Evolutionary conservation across 92 coral and sea anemone genomes (phyloP).

Genomic region (Umimayanthus chanpuru): DNA sequence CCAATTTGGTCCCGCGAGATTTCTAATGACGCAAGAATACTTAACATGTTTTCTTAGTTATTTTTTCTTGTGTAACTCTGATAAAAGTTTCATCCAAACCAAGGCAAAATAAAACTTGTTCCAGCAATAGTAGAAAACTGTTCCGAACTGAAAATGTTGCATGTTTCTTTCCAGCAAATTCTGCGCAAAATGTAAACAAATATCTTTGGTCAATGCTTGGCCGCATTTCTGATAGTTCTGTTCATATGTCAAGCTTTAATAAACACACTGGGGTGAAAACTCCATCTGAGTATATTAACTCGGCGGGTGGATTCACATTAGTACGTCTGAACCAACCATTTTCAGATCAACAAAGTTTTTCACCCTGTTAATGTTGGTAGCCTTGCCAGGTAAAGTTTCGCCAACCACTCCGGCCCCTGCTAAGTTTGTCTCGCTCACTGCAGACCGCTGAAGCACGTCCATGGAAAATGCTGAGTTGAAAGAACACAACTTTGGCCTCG

Average conservation of each 20-base stretch:
- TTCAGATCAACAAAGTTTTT: constrained; percentile 37
- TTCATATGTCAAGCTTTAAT: not conserved
- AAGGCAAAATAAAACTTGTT: not conserved
- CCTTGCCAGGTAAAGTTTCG: constrained; percentile 3
- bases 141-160: constrained; percentile 2
- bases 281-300: not conserved
- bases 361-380: constrained; percentile 37
- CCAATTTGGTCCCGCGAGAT: not conserved
- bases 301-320: not conserved
- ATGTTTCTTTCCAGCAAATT: not conserved
- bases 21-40: not conserved
- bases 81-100: not conserved
- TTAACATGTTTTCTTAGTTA: too few relatives aligned
- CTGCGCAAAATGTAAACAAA: not conserved
- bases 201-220: not conserved
- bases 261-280: not conserved
- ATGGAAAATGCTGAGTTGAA: constrained; percentile 82
- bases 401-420: constrained; percentile 42
- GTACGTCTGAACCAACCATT: constrained; percentile 40
- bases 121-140: not conserved
- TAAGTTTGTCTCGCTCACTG: constrained; percentile 84
- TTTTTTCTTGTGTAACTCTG: not conserved
- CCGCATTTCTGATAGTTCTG: not conserved
- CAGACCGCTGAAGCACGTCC: constrained; percentile 71
- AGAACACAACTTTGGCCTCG: constrained; percentile 43